phyloP scores from a whole-genome alignment of 2,113 vertebrate species.

The Tetrax tetrax region DNA sequence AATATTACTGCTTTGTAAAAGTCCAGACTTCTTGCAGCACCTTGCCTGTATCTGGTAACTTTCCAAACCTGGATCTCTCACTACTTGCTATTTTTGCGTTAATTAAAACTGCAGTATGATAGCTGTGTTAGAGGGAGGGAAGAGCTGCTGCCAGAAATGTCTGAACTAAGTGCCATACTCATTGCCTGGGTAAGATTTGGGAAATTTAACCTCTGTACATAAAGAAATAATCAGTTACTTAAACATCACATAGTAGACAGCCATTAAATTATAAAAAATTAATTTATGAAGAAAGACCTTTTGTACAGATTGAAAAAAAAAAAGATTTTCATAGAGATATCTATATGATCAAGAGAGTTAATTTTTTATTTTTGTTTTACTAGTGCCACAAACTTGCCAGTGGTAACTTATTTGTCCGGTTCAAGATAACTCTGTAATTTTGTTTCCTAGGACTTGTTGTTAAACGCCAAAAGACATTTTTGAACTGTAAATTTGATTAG shows the following conservation, averaged over 20 bases:
- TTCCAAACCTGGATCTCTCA: constrained; percentile 76
- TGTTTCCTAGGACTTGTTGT: constrained; percentile 92
- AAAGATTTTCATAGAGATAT: constrained; percentile 98
- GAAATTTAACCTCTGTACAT: constrained; percentile 90
- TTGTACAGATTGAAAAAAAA: constrained; percentile 96
- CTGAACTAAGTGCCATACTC: constrained; percentile 96
- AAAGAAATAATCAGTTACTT: constrained; percentile 86
- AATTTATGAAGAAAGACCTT: constrained; percentile 99
- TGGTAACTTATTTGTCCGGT: constrained; percentile 96
- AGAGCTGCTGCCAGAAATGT: constrained; percentile 89
- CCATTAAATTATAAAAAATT: constrained; percentile 99
- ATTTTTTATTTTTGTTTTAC: constrained; percentile 94
- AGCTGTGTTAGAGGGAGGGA: constrained; percentile 80
- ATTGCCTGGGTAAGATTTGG: constrained; percentile 90
- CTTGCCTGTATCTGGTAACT: constrained; percentile 74
- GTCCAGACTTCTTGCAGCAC: constrained; percentile 82
- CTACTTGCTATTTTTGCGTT: constrained; percentile 85
- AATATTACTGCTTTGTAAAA: constrained; percentile 85
- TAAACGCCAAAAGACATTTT: constrained; percentile 93
- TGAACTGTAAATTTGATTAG: constrained; percentile 91
- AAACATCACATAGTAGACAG: constrained; percentile 96
- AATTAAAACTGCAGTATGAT: constrained; percentile 81
- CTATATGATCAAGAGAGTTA: constrained; percentile 96
- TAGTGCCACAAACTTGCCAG: constrained; percentile 95
- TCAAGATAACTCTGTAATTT: constrained; percentile 91